These are phyloP conservation scores for Porites rus DNA, from an alignment of 92 coral and sea anemone genomes.

Conservation along the genomic window DNA sequence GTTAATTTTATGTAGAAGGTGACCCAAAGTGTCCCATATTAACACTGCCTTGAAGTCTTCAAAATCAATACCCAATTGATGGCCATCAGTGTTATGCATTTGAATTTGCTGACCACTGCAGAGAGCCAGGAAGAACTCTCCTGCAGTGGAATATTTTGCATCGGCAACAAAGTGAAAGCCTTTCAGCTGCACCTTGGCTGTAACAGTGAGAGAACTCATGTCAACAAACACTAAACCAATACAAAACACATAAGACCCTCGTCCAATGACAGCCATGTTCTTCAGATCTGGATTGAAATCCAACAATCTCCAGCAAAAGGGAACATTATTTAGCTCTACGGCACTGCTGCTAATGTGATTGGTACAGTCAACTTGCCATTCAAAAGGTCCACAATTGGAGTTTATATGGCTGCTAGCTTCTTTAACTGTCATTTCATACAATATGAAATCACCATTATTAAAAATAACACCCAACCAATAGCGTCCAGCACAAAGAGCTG, in stretches of 20 bases:
- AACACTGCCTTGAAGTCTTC: constrained; percentile 32
- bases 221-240: constrained; percentile 36
- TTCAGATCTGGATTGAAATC: constrained; percentile 41
- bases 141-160: constrained; percentile 29
- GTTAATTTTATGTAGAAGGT: constrained; percentile 30
- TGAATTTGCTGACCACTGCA: constrained; percentile 42
- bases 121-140: constrained; percentile 37
- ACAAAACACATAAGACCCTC: constrained; percentile 24
- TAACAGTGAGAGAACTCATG: constrained; percentile 7
- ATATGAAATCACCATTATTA: constrained; percentile 32
- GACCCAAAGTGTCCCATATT: constrained; percentile 37
- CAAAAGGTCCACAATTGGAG: not conserved
- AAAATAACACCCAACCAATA: constrained; percentile 34
- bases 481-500: constrained; percentile 2
- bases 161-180: constrained; percentile 42
- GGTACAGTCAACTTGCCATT: constrained; percentile 4
- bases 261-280: constrained; percentile 22
- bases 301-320: constrained; percentile 30
- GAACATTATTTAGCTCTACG: constrained; percentile 9
- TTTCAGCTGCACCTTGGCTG: constrained; percentile 12
- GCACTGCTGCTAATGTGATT: constrained; percentile 15
- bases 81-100: constrained; percentile 5
- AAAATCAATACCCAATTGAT: constrained; percentile 17
- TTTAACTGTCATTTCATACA: constrained; percentile 30
- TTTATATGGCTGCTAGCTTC: not conserved